Conservation (phyloP, 2,888 invertebrate genomes). For the Chrysotoxum bicinctum region DNA sequence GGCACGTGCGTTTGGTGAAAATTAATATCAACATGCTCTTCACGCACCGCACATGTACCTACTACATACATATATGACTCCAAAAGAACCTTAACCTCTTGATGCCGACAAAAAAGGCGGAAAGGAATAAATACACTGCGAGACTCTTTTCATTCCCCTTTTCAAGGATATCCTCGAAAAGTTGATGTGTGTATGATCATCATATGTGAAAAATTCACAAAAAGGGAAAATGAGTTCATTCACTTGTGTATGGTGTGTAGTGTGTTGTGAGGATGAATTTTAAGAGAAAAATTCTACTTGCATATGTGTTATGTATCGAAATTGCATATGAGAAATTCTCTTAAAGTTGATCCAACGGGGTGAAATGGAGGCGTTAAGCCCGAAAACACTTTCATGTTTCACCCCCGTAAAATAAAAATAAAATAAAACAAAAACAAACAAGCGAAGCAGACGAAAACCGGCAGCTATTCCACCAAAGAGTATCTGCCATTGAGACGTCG, state of each 20-base stretch:
- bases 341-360: neutral
- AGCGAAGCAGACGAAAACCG: constrained; percentile 60
- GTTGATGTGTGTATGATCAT: constrained; percentile 9
- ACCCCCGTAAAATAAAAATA: constrained; percentile 27
- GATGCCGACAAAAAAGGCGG: constrained; percentile 43
- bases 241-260: too few relatives aligned
- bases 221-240: constrained; percentile 60
- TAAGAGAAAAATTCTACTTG: constrained; percentile 49
- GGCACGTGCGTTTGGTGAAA: constrained; percentile 60
- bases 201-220: constrained; percentile 52
- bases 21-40: neutral
- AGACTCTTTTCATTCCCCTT: constrained; percentile 45
- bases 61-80: too few relatives aligned
- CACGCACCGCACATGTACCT: constrained; percentile 32
- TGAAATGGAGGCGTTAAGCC: constrained; percentile 64
- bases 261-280: neutral
- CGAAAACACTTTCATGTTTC: constrained; percentile 44
- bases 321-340: constrained; percentile 43
- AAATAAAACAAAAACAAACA: constrained; percentile 12
- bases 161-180: constrained; percentile 56
- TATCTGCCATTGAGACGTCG: constrained; percentile 76
- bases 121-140: constrained; percentile 36
- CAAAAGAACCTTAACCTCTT: constrained; percentile 70
- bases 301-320: constrained; percentile 43
- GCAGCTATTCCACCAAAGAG: constrained; percentile 63